A percentile compares a stretch with the other conserved stretches of the same genome.
phyloP scores from a whole-genome alignment of 2,888 invertebrate species.

The Agonopterix alstromeriana region DNA sequence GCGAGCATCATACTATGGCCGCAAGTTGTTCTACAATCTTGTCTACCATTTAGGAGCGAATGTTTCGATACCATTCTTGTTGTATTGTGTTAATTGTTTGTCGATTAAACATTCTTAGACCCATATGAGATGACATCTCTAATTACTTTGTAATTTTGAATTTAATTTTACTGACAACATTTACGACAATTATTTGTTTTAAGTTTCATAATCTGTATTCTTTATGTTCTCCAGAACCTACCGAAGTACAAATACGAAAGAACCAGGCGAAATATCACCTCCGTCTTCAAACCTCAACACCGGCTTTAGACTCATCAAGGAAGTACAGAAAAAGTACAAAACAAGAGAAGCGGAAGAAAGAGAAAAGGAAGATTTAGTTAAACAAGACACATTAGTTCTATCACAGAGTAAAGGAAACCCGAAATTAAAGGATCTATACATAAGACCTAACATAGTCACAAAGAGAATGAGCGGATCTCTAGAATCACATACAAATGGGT shows the following conservation, averaged over 20 bases:
- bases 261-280: conserved; percentile 95
- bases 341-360: conserved; percentile 98
- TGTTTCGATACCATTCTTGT: too few species aligned
- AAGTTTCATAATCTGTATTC: neutral
- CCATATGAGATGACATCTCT: too few species aligned
- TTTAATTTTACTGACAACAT: too few species aligned
- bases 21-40: too few species aligned
- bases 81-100: too few species aligned
- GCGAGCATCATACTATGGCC: too few species aligned
- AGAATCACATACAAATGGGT: conserved; percentile 97
- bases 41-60: too few species aligned
- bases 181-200: neutral
- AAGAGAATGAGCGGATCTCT: conserved; percentile 95
- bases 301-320: conserved; percentile 98
- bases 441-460: conserved; percentile 98
- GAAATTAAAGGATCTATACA: conserved; percentile 97
- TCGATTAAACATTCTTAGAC: too few species aligned
- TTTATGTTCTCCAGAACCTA: conserved; percentile 83
- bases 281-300: conserved; percentile 97
- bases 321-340: conserved; percentile 99
- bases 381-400: conserved; percentile 96
- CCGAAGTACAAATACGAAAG: conserved; percentile 97
- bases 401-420: conserved; percentile 98
- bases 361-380: conserved; percentile 98
- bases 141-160: too few species aligned